A percentile compares a stretch with the other conserved stretches of the same genome.
Conservation (phyloP, 2,113 vertebrate genomes). For the Varanus komodoensis region DNA sequence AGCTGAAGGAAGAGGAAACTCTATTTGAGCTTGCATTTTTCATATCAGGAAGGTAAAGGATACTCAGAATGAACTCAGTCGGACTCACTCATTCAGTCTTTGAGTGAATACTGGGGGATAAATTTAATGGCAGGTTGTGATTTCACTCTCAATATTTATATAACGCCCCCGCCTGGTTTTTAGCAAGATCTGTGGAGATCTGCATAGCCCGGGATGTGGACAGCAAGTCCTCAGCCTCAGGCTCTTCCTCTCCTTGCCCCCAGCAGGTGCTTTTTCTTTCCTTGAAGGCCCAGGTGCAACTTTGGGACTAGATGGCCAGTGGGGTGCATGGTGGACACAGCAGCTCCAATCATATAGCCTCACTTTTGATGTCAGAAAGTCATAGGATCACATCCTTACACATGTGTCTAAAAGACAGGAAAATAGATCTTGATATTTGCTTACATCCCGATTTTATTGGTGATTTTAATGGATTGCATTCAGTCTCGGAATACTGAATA, state of each 20-base stretch:
- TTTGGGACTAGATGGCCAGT: too few species aligned
- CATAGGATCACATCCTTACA: slow-evolving; percentile 10
- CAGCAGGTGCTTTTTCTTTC: too few species aligned
- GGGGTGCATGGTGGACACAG: too few species aligned
- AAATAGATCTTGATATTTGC: slow-evolving; percentile 1
- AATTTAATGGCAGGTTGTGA: slow-evolving; percentile 34
- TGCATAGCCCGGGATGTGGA: not conserved
- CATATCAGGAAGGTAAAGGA: not conserved
- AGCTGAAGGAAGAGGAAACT: slow-evolving; percentile 19
- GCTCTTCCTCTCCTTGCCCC: too few species aligned
- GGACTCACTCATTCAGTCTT: not conserved
- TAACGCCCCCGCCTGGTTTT: not conserved
- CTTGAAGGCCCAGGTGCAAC: too few species aligned
- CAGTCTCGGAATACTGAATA: not conserved
- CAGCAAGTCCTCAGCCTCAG: too few species aligned
- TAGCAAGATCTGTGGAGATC: not conserved
- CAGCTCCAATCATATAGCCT: too few species aligned
- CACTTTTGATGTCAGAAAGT: too few species aligned
- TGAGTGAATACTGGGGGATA: not conserved
- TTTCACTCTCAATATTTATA: slow-evolving; percentile 28
- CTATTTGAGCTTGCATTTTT: slow-evolving; percentile 40
- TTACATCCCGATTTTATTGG: not conserved
- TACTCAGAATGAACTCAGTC: not conserved
- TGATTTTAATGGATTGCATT: slow-evolving; percentile 30
- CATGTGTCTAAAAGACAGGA: slow-evolving; percentile 38